These are phyloP conservation scores for Yoshiicerus persimilis DNA, from an alignment of 1,140 invertebrate species.

Conservation along the genomic window DNA sequence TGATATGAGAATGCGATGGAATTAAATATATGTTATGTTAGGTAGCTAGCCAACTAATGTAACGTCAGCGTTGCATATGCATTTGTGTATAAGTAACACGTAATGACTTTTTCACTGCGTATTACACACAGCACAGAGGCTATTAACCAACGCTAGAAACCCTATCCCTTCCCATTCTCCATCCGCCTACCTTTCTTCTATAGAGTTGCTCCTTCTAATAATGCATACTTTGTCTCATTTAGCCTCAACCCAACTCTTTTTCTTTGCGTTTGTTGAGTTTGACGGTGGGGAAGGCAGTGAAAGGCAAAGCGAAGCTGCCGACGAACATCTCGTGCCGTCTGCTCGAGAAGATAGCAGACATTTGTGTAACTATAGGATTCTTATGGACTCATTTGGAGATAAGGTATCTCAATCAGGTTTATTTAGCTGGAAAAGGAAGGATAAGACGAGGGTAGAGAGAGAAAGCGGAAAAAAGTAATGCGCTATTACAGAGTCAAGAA, in stretches of 20 bases:
- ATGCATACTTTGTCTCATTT: neutral
- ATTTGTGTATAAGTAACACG: conserved; percentile 1
- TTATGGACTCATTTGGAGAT: conserved; percentile 3
- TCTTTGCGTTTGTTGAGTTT: no score
- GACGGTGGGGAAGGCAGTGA: neutral
- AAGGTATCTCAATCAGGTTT: conserved; percentile 20
- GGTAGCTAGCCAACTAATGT: neutral
- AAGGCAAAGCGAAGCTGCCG: neutral
- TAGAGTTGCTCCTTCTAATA: no score
- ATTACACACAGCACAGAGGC: neutral
- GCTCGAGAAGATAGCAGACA: neutral
- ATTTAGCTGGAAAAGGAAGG: conserved; percentile 12
- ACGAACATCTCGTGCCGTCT: neutral
- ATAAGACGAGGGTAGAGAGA: neutral
- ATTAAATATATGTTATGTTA: conserved; percentile 11
- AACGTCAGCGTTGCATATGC: neutral
- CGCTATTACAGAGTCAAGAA: neutral
- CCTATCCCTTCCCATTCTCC: no score
- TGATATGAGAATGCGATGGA: conserved; percentile 3
- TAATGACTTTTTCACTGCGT: conserved; percentile 13
- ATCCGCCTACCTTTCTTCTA: no score
- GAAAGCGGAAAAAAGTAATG: conserved; percentile 13
- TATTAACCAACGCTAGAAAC: neutral
- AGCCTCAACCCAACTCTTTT: neutral
- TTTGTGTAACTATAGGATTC: neutral